Evolutionary conservation across 2,113 vertebrate species (phyloP), one percentile per base, ranked within the genome.

Genomic region (Bucco capensis): DNA sequence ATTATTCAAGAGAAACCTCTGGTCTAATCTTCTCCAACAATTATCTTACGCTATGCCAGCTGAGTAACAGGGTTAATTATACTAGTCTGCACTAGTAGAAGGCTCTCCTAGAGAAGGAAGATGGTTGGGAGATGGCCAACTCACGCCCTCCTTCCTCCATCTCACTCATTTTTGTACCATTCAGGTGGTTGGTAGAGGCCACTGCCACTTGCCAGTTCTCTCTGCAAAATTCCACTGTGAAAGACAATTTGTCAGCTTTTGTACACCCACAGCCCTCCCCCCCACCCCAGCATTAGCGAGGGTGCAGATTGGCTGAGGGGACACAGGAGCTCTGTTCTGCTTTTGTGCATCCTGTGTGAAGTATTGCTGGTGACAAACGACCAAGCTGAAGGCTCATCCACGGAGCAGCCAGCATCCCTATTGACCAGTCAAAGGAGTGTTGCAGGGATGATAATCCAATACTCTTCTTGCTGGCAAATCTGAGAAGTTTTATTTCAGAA

Each of bases 301-400:
- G 40, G 35, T 30, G 14, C 27, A 60, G 35, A 49, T 54, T 12
- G 42, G 31, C 51, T 78, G 19, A 18, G 28, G 53, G 31, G 11
- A 54, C 47, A 66, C 2, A 19, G 31, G 40, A 88, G 33, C 72
- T 78, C 31, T 38, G 25, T 54, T 72, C 58, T 66, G 46, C 65
- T 60, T 42, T 47, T 44, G 35, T 42, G 23, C 58, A 25, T 54
- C 24, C 30, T 16, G 27, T 2, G 3, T 23, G 64, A 76, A 71
- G 5, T 44, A 71, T 38, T 70, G 30, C 22, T 1, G 5, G 10
- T 27, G 44, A 53, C 33, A 61, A 31, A 87, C 11, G 38, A 37
- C 15, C 0, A 0, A 37, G 38, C 33, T 71, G 58, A 25, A 42
- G 33, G 38, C 56, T 82, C 30, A 62, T 5, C 6, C 1, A 0